Conservation (phyloP, 1,140 invertebrate genomes). For the Heterodera schachtii region DNA sequence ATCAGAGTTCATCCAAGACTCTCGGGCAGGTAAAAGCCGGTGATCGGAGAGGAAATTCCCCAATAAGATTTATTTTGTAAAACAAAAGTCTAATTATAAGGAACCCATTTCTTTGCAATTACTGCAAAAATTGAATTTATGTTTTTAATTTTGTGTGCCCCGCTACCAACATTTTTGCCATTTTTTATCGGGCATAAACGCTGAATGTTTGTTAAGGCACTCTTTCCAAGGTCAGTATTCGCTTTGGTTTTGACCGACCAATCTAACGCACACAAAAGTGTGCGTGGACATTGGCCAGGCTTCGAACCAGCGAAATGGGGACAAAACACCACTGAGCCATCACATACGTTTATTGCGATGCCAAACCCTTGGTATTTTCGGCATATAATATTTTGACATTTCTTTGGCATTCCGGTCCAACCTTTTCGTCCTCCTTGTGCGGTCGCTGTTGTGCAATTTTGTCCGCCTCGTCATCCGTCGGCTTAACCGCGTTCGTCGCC, state of each 20-base stretch:
- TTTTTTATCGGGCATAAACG: not conserved
- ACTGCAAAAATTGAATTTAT: not conserved
- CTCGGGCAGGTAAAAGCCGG: too few species aligned
- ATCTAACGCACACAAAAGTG: not conserved
- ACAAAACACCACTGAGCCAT: slow-evolving; percentile 9
- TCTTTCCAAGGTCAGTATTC: slow-evolving; percentile 6
- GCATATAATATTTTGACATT: too few species aligned
- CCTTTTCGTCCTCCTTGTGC: not conserved
- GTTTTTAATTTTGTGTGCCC: slow-evolving; percentile 1
- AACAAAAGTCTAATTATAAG: too few species aligned
- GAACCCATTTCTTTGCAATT: too few species aligned
- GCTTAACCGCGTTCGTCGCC: too few species aligned
- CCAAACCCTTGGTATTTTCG: too few species aligned
- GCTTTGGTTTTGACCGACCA: slow-evolving; percentile 20
- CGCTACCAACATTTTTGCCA: slow-evolving; percentile 26
- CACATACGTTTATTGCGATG: too few species aligned
- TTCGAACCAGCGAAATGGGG: slow-evolving; percentile 25
- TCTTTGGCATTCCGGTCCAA: not conserved
- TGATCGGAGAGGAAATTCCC: too few species aligned
- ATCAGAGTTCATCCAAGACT: too few species aligned
- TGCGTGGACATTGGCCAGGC: not conserved
- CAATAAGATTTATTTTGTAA: too few species aligned
- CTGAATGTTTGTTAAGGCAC: slow-evolving; percentile 18
- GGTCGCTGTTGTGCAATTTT: not conserved
- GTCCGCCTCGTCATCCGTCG: not conserved